Evolutionary conservation across 2,797 vertebrate species (phyloP).

Genomic region (Thunnus albacares): DNA sequence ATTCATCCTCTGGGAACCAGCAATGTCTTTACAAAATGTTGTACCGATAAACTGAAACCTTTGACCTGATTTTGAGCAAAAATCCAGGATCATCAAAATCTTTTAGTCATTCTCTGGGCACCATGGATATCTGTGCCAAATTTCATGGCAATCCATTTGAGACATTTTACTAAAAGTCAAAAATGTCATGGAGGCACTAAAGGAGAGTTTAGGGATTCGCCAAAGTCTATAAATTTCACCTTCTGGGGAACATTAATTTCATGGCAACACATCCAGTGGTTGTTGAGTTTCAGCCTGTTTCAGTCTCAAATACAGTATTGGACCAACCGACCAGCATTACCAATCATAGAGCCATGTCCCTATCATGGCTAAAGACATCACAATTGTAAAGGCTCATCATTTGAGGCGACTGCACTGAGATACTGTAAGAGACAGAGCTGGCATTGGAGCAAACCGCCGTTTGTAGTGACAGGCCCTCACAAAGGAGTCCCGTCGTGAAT

Average conservation of each 20-base stretch:
- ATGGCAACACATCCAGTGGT: neutral
- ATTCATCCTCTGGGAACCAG: neutral
- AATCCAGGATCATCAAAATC: neutral
- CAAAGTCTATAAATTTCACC: neutral
- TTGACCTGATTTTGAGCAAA: too few species aligned
- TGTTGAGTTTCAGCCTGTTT: neutral
- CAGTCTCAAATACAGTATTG: neutral
- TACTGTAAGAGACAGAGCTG: constrained; percentile 62
- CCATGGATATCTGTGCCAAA: too few species aligned
- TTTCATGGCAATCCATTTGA: too few species aligned
- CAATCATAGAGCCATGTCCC: neutral
- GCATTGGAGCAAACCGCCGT: constrained; percentile 68
- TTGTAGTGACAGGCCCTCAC: constrained; percentile 66
- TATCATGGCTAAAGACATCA: constrained; percentile 33
- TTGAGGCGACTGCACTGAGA: constrained; percentile 36
- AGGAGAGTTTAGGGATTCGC: too few species aligned
- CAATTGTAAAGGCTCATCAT: constrained; percentile 23
- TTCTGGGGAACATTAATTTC: too few species aligned
- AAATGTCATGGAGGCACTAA: too few species aligned
- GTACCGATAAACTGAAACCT: neutral
- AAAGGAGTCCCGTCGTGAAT: constrained; percentile 77
- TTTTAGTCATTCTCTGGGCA: too few species aligned
- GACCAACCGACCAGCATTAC: neutral
- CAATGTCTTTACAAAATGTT: neutral
- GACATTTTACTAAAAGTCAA: too few species aligned